Evolutionary conservation across 1,140 invertebrate species (phyloP), one percentile per base, ranked within the genome.

Genomic region (Drosophila pseudoobscura): DNA sequence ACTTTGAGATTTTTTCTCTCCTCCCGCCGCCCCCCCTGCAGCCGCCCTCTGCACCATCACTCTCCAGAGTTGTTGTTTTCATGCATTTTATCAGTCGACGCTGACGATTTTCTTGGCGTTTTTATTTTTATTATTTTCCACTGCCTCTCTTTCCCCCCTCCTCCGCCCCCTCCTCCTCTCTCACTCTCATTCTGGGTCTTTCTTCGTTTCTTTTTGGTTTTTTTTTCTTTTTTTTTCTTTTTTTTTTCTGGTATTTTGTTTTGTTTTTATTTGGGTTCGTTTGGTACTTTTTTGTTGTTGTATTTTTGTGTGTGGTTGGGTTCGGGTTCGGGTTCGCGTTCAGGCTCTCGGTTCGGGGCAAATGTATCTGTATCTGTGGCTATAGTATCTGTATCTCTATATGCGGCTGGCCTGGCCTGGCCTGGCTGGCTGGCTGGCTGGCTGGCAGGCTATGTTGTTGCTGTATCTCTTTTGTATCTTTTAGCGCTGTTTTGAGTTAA

Each of bases 401-500:
- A 50, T 83, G 73, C 85, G 75, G 75, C 62, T 39, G 35, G 35
- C 69, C 39, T 69, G 63, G 9, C 56, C 51, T n/a, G 26, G 58
- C 2, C 24, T 60, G 22, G 29, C 24, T 26, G 24, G 1, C 6
- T 7, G 50, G 59, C 3, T 65, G 6, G 0, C 24, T 26, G 24
- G 1, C 6, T 7, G 50, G 59, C 3, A 61, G 6, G 0, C 29
- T 6, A 2, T 66, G 20, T 31, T 66, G 43, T 57, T 66, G 51
- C 35, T 76, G 78, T 87, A 78, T 87, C 78, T 80, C 66, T 75
- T 74, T 88, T 88, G 83, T 88, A 88, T 88, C 83, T 88, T 83
- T 88, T 88, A 88, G 79, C 83, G 82, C 78, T 82, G 82, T 88
- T 88, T 88, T 88, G 84, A 83, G 83, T 88, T 88, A 88, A 88